A percentile compares a stretch with the other conserved stretches of the same genome.
Conservation (phyloP, 2,113 vertebrate species). For the Gallinago jamesoni region DNA sequence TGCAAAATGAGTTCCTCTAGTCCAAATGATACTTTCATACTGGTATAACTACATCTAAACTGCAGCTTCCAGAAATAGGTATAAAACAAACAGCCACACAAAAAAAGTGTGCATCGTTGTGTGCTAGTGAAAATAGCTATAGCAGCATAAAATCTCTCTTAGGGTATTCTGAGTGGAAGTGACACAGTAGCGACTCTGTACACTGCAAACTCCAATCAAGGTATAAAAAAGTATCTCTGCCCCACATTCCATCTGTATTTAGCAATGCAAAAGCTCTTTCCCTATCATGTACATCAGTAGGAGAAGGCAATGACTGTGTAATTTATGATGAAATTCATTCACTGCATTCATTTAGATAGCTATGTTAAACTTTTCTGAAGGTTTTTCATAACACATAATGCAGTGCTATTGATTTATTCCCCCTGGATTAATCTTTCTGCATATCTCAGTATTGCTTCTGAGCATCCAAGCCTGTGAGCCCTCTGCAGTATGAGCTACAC, state of each 20-base stretch:
- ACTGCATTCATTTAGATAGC: not conserved
- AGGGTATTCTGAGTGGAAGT: not conserved
- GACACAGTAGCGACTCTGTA: not conserved
- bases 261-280: not conserved
- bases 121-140: not conserved
- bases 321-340: slow-evolving; percentile 7
- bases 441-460: not conserved
- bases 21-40: not conserved
- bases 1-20: not conserved
- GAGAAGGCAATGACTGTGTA: not conserved
- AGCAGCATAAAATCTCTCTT: not conserved
- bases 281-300: not conserved
- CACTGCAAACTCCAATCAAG: not conserved
- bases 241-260: not conserved
- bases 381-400: not conserved
- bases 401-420: not conserved
- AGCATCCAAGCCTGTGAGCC: not conserved
- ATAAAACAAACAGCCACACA: not conserved
- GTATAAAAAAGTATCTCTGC: not conserved
- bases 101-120: not conserved
- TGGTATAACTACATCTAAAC: not conserved
- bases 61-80: not conserved
- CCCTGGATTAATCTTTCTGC: not conserved
- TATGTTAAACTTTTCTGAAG: not conserved
- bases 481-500: not conserved